Conservation (phyloP, 2,888 invertebrate genomes). For the Nysson spinosus region DNA sequence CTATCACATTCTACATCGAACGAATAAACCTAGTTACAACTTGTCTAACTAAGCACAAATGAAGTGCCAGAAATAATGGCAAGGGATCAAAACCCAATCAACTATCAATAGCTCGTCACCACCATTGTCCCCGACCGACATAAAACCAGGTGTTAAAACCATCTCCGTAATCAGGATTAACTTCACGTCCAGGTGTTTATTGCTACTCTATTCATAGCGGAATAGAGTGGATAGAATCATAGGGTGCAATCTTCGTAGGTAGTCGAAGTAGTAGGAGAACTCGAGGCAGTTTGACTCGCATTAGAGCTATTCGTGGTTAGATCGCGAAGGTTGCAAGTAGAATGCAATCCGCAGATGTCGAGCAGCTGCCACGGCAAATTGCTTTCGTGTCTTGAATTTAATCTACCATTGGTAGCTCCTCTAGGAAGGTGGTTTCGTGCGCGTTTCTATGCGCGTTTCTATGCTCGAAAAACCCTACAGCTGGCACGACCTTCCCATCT, state of each 20-base stretch:
- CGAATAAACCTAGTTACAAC: too few relatives aligned
- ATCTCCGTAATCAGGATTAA: too few relatives aligned
- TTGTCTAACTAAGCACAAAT: too few relatives aligned
- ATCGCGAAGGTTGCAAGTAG: constrained; percentile 51
- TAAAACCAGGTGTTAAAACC: too few relatives aligned
- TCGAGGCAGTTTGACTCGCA: constrained; percentile 15
- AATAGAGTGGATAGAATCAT: constrained; percentile 6
- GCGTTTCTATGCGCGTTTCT: constrained; percentile 11
- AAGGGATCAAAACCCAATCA: too few relatives aligned
- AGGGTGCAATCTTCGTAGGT: constrained; percentile 13
- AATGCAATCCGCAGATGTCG: constrained; percentile 73
- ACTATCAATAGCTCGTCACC: too few relatives aligned
- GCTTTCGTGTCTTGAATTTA: constrained; percentile 58
- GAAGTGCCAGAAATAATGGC: too few relatives aligned
- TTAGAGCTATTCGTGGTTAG: constrained; percentile 51
- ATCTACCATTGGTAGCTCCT: constrained; percentile 52
- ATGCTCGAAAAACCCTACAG: constrained; percentile 35
- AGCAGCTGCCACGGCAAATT: constrained; percentile 68
- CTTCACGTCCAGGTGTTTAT: too few relatives aligned
- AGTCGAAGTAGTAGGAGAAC: constrained; percentile 3
- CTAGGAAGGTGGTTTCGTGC: too few relatives aligned
- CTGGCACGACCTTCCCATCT: constrained; percentile 44
- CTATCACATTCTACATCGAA: too few relatives aligned
- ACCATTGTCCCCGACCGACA: too few relatives aligned
- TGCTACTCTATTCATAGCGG: constrained; percentile 18